Evolutionary conservation across 2,797 vertebrate genomes (phyloP).

Genomic region (Liasis olivaceus): DNA sequence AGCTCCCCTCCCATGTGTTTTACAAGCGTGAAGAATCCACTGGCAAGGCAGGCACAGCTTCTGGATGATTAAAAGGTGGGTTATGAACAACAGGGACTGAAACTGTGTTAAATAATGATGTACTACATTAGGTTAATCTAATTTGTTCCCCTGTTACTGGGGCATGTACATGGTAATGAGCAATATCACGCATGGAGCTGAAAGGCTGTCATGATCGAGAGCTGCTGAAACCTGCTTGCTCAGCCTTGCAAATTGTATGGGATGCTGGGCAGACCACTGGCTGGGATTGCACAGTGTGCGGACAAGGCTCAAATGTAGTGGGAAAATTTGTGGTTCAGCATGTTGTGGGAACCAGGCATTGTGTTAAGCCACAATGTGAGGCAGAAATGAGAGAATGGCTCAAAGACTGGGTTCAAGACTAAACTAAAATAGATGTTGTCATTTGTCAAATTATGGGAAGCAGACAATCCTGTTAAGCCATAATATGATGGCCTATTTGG

Average conservation of each 20-base stretch:
- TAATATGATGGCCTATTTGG: background rate
- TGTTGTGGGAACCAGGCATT: background rate
- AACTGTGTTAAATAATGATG: slow-evolving; percentile 35
- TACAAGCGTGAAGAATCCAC: background rate
- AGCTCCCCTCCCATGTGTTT: background rate
- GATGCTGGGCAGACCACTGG: too few species aligned
- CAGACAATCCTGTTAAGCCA: background rate
- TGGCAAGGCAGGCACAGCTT: background rate
- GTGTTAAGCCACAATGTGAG: background rate
- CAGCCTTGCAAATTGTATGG: background rate
- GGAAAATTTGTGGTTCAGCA: background rate
- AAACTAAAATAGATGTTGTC: background rate
- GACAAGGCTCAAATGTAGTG: background rate
- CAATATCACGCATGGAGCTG: slow-evolving; percentile 22
- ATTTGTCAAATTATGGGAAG: background rate
- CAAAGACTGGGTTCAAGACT: background rate
- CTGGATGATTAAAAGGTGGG: slow-evolving; percentile 10
- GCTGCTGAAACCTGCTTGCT: background rate
- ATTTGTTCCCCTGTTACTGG: slow-evolving; percentile 41
- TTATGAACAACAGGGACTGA: background rate
- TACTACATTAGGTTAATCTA: slow-evolving; percentile 39
- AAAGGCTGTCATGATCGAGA: slow-evolving; percentile 21
- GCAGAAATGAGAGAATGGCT: background rate
- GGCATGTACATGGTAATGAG: slow-evolving; percentile 41
- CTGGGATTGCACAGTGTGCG: background rate